A percentile compares a stretch with the other conserved stretches of the same genome.
These are phyloP conservation scores for Odontomyia ornata DNA, from an alignment of 2,888 invertebrate species.

Conservation along the genomic window DNA sequence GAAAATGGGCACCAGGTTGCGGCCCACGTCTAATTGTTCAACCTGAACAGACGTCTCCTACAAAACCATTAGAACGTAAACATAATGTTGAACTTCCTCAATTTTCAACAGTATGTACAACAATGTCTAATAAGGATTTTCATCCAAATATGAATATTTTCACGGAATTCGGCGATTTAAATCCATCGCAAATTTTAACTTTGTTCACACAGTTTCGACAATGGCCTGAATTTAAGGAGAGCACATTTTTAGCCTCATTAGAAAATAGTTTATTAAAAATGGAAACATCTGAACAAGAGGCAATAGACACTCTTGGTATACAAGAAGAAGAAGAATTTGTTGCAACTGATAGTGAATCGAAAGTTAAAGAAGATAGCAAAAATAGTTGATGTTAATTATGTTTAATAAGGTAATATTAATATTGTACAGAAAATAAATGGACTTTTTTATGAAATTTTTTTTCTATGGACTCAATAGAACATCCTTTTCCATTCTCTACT, in stretches of 20 bases:
- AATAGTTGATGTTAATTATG: conserved; percentile 1
- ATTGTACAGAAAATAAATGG: too few species aligned
- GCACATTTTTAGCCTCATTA: conserved; percentile 72
- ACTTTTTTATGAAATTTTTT: too few species aligned
- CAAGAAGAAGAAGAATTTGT: conserved; percentile 23
- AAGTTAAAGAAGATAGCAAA: not conserved
- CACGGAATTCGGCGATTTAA: conserved; percentile 76
- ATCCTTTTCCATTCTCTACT: too few species aligned
- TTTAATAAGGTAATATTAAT: too few species aligned
- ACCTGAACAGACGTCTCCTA: conserved; percentile 40
- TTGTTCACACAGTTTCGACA: conserved; percentile 69
- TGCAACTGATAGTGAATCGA: not conserved
- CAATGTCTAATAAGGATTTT: conserved; percentile 57
- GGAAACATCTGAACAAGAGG: conserved; percentile 62
- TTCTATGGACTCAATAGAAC: too few species aligned
- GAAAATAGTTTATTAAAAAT: conserved; percentile 69
- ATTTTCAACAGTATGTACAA: conserved; percentile 56
- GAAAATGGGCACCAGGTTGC: conserved; percentile 78
- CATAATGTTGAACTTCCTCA: conserved; percentile 54
- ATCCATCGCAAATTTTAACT: conserved; percentile 70
- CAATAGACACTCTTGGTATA: not conserved
- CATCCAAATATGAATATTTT: conserved; percentile 73
- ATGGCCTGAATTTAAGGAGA: conserved; percentile 73
- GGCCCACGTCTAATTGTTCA: conserved; percentile 71
- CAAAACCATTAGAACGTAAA: conserved; percentile 46